phyloP scores from a whole-genome alignment of 1,140 invertebrate genomes.

The Caerostris extrusa region DNA sequence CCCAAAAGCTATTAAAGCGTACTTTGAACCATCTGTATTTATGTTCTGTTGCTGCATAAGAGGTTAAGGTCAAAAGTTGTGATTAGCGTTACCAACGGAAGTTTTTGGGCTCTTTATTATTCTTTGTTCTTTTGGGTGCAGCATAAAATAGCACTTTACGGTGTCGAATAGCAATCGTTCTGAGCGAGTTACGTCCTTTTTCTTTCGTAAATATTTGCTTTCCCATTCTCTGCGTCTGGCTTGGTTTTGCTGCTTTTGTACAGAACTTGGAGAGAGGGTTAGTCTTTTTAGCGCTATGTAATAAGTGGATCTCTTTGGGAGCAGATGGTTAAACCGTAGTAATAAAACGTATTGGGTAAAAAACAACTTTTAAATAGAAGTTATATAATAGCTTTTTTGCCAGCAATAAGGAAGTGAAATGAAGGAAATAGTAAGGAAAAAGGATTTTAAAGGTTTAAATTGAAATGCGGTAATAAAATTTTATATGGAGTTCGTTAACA shows the following conservation, averaged over 20 bases:
- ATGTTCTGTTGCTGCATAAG: not conserved
- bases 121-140: conserved; percentile 11
- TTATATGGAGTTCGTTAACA: not conserved
- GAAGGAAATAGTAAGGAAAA: not conserved
- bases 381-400: not conserved
- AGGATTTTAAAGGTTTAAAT: not conserved
- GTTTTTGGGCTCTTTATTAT: conserved; percentile 19
- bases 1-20: not conserved
- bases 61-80: conserved; percentile 27
- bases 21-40: not conserved
- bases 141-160: conserved; percentile 23
- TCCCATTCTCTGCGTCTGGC: not conserved
- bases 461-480: not conserved
- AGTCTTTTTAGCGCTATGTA: not conserved
- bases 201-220: conserved; percentile 4
- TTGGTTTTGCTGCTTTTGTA: not conserved
- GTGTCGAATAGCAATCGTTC: conserved; percentile 11
- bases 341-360: not conserved
- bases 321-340: not conserved
- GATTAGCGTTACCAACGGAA: not conserved
- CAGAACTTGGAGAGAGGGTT: not conserved
- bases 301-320: not conserved
- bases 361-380: not conserved
- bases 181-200: not conserved
- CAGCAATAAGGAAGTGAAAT: not conserved